Evolutionary conservation across 1,140 invertebrate species (phyloP).

Genomic region (Gonatopus flavifemur): DNA sequence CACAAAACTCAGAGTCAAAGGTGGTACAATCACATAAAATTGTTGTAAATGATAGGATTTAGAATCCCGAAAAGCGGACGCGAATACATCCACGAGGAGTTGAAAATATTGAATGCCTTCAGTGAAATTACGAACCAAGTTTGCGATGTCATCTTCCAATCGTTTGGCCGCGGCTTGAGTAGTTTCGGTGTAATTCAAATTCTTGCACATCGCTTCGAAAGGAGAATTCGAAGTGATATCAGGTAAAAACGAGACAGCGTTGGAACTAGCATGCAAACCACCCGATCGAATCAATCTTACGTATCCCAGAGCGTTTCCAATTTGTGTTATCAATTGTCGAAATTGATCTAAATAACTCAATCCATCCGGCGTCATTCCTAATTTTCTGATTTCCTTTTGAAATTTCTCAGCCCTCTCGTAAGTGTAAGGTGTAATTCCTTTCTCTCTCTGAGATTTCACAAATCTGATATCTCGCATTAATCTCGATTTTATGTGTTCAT

Average conservation of each 20-base stretch:
- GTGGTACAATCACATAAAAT: slow-evolving; percentile 92
- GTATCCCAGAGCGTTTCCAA: slow-evolving; percentile 96
- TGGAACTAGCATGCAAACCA: slow-evolving; percentile 87
- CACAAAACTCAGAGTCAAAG: slow-evolving; percentile 92
- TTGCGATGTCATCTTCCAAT: slow-evolving; percentile 76
- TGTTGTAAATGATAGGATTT: slow-evolving; percentile 91
- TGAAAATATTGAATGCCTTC: slow-evolving; percentile 96
- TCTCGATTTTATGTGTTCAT: slow-evolving; percentile 97
- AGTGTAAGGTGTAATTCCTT: slow-evolving; percentile 59
- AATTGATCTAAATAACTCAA: slow-evolving; percentile 92
- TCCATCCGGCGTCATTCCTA: slow-evolving; percentile 83
- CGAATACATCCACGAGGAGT: slow-evolving; percentile 91
- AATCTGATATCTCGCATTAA: slow-evolving; percentile 86
- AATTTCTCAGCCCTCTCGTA: slow-evolving; percentile 95
- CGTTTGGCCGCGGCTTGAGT: slow-evolving; percentile 69
- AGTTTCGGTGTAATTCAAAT: slow-evolving; percentile 63
- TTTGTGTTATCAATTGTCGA: slow-evolving; percentile 87
- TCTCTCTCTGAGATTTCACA: slow-evolving; percentile 55
- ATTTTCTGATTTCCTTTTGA: slow-evolving; percentile 86
- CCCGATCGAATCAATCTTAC: slow-evolving; percentile 93
- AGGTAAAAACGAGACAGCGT: slow-evolving; percentile 88
- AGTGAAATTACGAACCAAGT: slow-evolving; percentile 83
- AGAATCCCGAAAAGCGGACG: slow-evolving; percentile 80
- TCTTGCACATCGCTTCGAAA: slow-evolving; percentile 63
- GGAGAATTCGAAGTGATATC: slow-evolving; percentile 72